Evolutionary conservation across 2,888 invertebrate species (phyloP), one percentile per base, ranked within the genome.

Genomic region (Sarcophaga carnaria): DNA sequence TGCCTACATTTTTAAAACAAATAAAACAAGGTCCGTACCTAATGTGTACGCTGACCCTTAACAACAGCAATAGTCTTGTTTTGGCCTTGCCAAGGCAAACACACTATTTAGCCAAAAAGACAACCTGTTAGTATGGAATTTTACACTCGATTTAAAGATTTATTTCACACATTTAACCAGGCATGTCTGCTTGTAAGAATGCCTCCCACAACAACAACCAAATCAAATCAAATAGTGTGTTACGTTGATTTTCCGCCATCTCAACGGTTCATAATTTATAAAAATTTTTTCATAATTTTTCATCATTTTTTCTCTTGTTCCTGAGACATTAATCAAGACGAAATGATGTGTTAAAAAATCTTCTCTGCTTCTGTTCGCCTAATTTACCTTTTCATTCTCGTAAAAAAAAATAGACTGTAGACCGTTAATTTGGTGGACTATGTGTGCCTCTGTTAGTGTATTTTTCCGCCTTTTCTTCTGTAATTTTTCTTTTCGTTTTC

Each of bases 341-440:
- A 86, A 83, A 83, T 83, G 80, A 70, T 77, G 86, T 86, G 83
- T 83, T 78, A 79, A 86, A 69, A 83, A 83, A 75, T 78, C 45
- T 80, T 72, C 62, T 78, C 63, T 80, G 86, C 69, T 67, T 80
- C 69, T 86, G 70, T 83, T 80, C 83, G 80, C 78, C 80, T 80
- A 83, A 86, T 86, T 86, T 83, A 80, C 83, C 74, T 79, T 79
- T 54, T 59, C 37, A 8, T 49, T 45, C 60, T 3, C 6, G 37
- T 11, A 45, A 8, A 10, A 8, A 37, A 37, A 8, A 37, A 37
- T 2, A 37, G 8, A 37, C 37, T 37, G 8, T 8, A 37, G 37
- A 37, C 37, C 37, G 37, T 37, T 37, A 10, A 37, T 37, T 8
- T 37, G 37, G 37, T 37, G 37, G 8, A 37, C 37, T 37, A 10